A percentile compares a stretch with the other conserved stretches of the same genome.
These are phyloP conservation scores for Drosophila nikananu DNA, from an alignment of 1,140 invertebrate genomes.

Conservation along the genomic window DNA sequence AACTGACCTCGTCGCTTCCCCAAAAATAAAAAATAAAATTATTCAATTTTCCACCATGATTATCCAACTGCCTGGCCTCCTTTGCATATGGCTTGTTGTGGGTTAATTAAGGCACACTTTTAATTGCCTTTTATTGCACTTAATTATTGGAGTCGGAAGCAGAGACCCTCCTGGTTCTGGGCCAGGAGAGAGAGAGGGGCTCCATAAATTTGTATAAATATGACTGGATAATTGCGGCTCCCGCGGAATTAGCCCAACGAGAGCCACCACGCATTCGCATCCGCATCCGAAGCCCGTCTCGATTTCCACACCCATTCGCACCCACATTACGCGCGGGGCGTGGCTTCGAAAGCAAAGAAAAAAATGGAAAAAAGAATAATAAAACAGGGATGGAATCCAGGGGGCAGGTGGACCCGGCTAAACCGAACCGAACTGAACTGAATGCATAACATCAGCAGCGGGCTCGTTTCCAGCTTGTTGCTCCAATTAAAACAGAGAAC, in stretches of 20 bases:
- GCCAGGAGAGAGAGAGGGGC: neutral
- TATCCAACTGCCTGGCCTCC: constrained; percentile 20
- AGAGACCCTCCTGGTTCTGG: constrained; percentile 4
- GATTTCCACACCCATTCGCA: constrained; percentile 38
- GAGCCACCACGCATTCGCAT: constrained; percentile 38
- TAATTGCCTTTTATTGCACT: constrained; percentile 50
- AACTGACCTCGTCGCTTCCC: neutral
- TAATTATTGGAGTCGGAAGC: constrained; percentile 42
- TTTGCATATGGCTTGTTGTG: constrained; percentile 43
- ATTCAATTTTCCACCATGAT: constrained; percentile 30
- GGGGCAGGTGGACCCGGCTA: constrained; percentile 32
- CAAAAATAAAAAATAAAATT: neutral
- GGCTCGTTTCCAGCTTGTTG: constrained; percentile 44
- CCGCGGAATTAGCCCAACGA: constrained; percentile 43
- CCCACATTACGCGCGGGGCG: constrained; percentile 50
- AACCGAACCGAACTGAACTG: constrained; percentile 17
- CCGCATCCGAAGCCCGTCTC: constrained; percentile 8
- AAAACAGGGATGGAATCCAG: constrained; percentile 15
- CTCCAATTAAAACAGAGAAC: constrained; percentile 40
- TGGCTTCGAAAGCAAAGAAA: constrained; percentile 1
- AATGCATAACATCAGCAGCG: constrained; percentile 29
- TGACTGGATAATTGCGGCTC: constrained; percentile 38
- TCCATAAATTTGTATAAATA: constrained; percentile 44
- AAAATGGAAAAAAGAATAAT: neutral
- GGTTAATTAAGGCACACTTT: constrained; percentile 38